These are phyloP conservation scores for Oceanodroma tethys DNA, from an alignment of 2,113 vertebrate species.

Conservation along the genomic window DNA sequence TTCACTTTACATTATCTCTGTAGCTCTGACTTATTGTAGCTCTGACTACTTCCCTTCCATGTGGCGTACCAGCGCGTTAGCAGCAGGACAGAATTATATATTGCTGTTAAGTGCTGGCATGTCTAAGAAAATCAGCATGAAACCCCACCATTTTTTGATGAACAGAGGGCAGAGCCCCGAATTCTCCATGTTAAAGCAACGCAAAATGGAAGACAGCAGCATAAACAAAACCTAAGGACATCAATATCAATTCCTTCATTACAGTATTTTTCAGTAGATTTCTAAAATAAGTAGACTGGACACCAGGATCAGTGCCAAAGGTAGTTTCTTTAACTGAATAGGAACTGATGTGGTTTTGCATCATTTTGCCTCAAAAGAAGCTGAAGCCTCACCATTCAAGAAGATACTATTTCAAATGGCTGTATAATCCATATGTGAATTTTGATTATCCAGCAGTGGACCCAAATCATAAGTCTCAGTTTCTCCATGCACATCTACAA, in stretches of 20 bases:
- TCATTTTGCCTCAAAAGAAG: background rate
- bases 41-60: background rate
- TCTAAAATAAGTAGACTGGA: background rate
- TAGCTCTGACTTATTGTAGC: background rate
- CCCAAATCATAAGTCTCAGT: background rate
- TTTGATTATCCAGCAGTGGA: background rate
- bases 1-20: background rate
- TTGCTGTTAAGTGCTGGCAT: background rate
- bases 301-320: background rate
- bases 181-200: background rate
- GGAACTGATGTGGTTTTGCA: background rate
- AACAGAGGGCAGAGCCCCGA: background rate
- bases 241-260: background rate
- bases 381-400: background rate
- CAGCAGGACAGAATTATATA: background rate
- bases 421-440: background rate
- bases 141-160: background rate
- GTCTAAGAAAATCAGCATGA: background rate
- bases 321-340: background rate
- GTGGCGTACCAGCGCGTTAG: accelerated
- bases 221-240: background rate
- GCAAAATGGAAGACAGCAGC: background rate
- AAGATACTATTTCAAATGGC: background rate
- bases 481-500: background rate
- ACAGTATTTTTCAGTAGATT: background rate